These are phyloP conservation scores for Trichacis sp. DNA, from an alignment of 2,888 invertebrate species.

Conservation along the genomic window DNA sequence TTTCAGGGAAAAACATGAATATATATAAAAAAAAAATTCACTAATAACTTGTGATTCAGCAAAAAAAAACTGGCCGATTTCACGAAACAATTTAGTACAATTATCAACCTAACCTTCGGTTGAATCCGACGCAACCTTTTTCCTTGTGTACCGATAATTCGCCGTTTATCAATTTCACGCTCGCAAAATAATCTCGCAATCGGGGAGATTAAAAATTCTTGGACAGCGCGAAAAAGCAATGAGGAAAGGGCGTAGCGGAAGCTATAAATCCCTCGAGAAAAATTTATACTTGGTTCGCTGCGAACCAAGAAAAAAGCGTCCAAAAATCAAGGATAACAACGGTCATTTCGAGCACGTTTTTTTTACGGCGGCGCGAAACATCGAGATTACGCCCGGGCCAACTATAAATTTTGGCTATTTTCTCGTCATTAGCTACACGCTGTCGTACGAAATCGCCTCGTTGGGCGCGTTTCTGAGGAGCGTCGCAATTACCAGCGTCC, in stretches of 20 bases:
- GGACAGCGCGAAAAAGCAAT: slow-evolving; percentile 27
- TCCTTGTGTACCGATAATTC: too few species aligned
- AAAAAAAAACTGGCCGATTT: too few species aligned
- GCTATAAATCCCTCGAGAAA: background rate
- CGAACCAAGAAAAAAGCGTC: background rate
- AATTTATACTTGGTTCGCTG: background rate
- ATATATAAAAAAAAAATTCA: too few species aligned
- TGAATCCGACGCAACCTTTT: too few species aligned
- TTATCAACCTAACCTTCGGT: too few species aligned
- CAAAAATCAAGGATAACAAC: slow-evolving; percentile 4
- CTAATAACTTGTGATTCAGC: too few species aligned
- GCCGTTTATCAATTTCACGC: too few species aligned
- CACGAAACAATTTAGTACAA: too few species aligned
- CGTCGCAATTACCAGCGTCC: slow-evolving; percentile 21
- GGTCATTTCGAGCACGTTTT: slow-evolving; percentile 16
- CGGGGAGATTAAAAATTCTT: too few species aligned
- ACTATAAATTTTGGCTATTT: slow-evolving; percentile 33
- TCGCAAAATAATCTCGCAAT: too few species aligned
- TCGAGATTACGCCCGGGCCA: slow-evolving; percentile 30
- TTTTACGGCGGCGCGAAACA: slow-evolving; percentile 22
- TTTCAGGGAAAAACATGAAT: too few species aligned
- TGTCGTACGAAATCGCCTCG: slow-evolving; percentile 31
- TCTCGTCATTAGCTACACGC: slow-evolving; percentile 28
- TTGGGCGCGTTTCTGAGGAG: too few species aligned
- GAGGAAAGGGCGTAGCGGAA: background rate